Conservation (phyloP, 2,113 vertebrate species). For the Platysteira castanea region DNA sequence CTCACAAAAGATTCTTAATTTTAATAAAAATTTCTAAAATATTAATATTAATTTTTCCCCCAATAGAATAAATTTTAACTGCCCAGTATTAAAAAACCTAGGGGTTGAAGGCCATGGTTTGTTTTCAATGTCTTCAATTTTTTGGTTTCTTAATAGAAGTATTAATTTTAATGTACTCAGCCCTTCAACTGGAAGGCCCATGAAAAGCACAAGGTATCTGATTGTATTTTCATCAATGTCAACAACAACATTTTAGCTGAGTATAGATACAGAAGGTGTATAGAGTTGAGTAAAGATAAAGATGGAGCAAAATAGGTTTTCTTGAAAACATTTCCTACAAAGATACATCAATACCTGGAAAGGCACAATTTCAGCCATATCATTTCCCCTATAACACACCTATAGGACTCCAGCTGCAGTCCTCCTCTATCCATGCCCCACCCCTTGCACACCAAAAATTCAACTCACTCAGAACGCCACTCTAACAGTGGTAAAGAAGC, state of each 20-base stretch:
- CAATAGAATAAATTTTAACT: neutral
- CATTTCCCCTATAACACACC: neutral
- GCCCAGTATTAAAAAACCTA: neutral
- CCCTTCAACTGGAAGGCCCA: neutral
- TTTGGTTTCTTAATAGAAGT: neutral
- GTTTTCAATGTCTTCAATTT: neutral
- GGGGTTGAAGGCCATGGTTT: neutral
- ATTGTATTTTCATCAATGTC: neutral
- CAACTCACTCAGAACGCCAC: neutral
- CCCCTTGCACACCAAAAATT: fast-evolving
- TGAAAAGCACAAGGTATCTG: neutral
- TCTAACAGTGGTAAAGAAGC: neutral
- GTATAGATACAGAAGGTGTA: neutral
- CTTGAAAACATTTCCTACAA: neutral
- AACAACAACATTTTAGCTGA: neutral
- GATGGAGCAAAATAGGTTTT: neutral
- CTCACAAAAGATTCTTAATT: neutral
- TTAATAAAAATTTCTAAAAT: neutral
- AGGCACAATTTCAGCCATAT: neutral
- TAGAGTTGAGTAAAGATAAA: neutral
- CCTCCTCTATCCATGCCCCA: neutral
- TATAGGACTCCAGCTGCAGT: neutral
- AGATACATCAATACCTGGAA: neutral
- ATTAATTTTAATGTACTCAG: neutral
- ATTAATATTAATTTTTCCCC: neutral